These are phyloP conservation scores for Pogoniulus pusillus DNA, from an alignment of 2,797 vertebrate genomes.

Conservation along the genomic window DNA sequence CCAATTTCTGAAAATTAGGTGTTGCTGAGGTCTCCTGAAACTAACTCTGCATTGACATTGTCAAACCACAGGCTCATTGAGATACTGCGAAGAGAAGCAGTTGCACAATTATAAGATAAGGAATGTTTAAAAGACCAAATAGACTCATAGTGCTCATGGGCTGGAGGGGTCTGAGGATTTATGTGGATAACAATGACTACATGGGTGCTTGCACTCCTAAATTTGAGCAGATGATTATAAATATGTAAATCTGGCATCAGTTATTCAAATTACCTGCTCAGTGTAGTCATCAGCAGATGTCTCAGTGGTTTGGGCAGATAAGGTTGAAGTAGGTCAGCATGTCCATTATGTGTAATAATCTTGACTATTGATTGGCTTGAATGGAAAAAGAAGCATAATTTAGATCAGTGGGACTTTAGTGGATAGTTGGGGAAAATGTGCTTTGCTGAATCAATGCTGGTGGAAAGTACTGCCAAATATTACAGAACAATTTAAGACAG, in stretches of 20 bases:
- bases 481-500: neutral
- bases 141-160: neutral
- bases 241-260: neutral
- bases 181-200: neutral
- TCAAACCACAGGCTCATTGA: neutral
- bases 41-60: neutral
- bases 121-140: neutral
- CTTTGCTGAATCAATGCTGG: neutral
- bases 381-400: neutral
- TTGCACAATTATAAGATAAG: neutral
- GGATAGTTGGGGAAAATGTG: neutral
- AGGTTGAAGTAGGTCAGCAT: neutral
- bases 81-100: neutral
- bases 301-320: neutral
- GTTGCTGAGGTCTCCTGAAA: conserved; percentile 1
- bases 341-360: neutral
- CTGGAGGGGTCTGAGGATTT: neutral
- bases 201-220: neutral
- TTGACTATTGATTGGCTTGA: neutral
- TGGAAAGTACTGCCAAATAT: neutral
- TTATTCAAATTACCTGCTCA: neutral
- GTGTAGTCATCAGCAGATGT: neutral
- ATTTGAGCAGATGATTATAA: neutral
- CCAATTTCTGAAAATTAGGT: neutral
- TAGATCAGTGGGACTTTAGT: neutral